These are phyloP conservation scores for Ormyrus nitidulus DNA, from an alignment of 2,888 invertebrate species.

Conservation along the genomic window DNA sequence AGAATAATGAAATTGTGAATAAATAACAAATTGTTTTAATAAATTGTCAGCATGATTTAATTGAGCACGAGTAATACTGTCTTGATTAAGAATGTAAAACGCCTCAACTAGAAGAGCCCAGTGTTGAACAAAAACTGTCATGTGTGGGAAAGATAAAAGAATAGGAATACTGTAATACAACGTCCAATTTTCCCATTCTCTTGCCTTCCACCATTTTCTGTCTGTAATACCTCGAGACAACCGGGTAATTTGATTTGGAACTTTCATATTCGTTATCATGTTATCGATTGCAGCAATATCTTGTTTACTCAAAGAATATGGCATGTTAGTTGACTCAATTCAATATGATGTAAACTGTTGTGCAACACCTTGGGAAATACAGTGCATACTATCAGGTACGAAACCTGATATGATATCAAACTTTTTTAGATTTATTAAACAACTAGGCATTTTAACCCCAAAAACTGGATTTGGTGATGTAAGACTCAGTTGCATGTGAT, in stretches of 20 bases:
- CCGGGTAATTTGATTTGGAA: slow-evolving; percentile 40
- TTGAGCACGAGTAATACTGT: slow-evolving; percentile 52
- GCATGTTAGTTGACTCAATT: slow-evolving; percentile 24
- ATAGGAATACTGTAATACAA: slow-evolving; percentile 56
- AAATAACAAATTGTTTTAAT: slow-evolving; percentile 22
- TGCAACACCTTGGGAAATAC: slow-evolving; percentile 33
- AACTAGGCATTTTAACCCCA: slow-evolving; percentile 25
- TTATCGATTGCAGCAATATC: slow-evolving; percentile 31
- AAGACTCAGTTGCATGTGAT: not conserved
- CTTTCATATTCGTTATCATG: slow-evolving; percentile 22
- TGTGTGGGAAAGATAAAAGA: slow-evolving; percentile 40
- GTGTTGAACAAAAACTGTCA: slow-evolving; percentile 3
- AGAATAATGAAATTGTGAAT: slow-evolving; percentile 51
- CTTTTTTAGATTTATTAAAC: slow-evolving; percentile 34
- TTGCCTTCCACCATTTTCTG: slow-evolving; percentile 49
- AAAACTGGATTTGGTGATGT: not conserved
- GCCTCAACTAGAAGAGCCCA: slow-evolving; percentile 21
- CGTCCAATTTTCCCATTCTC: slow-evolving; percentile 56
- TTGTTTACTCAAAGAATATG: slow-evolving; percentile 17
- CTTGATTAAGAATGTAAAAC: slow-evolving; percentile 16
- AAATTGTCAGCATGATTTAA: slow-evolving; percentile 47
- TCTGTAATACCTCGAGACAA: slow-evolving; percentile 42
- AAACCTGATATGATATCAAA: slow-evolving; percentile 53
- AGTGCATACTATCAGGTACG: slow-evolving; percentile 53
- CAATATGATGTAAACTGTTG: slow-evolving; percentile 53